Percentiles rank a stretch among this genome's conserved stretches.
Conservation (phyloP, 2,797 vertebrate species). For the Orestias chungarensis region DNA sequence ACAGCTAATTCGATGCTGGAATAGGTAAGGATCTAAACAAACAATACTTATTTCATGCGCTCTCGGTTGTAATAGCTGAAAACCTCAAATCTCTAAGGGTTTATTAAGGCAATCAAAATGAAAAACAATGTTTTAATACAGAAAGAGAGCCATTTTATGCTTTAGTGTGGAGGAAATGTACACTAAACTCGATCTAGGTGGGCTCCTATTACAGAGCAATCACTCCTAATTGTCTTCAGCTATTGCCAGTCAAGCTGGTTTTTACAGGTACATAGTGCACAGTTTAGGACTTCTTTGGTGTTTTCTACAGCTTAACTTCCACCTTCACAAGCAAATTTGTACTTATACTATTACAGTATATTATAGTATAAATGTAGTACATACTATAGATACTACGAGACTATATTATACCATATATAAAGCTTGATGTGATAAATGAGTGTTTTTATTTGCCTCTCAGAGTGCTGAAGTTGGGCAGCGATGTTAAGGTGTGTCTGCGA, state of each 20-base stretch:
- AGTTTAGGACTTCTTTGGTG: not conserved
- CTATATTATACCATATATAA: not conserved
- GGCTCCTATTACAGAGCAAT: slow-evolving; percentile 22
- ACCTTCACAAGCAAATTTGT: not conserved
- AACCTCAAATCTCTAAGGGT: not conserved
- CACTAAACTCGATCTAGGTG: not conserved
- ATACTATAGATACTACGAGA: no score
- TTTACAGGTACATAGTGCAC: slow-evolving; percentile 24
- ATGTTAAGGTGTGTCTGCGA: slow-evolving; percentile 63
- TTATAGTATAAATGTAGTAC: no score
- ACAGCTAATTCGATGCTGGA: slow-evolving; percentile 76
- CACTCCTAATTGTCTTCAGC: not conserved
- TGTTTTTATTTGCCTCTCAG: slow-evolving; percentile 48
- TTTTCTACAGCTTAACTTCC: slow-evolving; percentile 5
- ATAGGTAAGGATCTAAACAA: slow-evolving; percentile 65
- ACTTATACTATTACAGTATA: no score
- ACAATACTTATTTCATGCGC: not conserved
- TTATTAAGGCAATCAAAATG: not conserved
- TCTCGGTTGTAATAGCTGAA: not conserved
- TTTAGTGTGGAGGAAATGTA: not conserved
- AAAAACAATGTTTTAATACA: not conserved
- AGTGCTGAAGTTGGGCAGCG: slow-evolving; percentile 33
- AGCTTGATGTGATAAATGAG: not conserved
- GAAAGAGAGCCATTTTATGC: not conserved
- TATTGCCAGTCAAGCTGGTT: slow-evolving; percentile 46